Conservation (phyloP, 2,888 invertebrate species). For the Allacma fusca region DNA sequence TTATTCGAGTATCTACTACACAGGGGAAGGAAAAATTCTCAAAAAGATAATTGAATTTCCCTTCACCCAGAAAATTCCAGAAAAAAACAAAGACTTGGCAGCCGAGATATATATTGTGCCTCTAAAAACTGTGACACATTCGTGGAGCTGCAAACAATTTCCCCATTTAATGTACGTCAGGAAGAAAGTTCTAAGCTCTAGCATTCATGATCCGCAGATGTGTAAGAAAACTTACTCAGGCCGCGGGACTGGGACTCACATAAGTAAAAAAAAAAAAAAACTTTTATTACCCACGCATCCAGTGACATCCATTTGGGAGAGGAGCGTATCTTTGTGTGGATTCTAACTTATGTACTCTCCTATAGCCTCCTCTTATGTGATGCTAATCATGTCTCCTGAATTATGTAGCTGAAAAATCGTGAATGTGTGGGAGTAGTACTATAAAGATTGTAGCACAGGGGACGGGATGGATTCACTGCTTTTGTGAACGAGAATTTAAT, state of each 20-base stretch:
- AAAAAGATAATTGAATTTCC: conserved; percentile 11
- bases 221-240: not conserved
- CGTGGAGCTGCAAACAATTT: not conserved
- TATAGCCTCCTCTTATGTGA: not conserved
- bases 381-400: not conserved
- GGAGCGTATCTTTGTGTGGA: not conserved
- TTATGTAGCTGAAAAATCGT: not conserved
- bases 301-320: too few species aligned
- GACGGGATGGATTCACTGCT: not conserved
- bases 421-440: not conserved
- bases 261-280: not conserved
- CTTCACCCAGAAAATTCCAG: not conserved
- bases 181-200: not conserved
- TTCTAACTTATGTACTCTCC: not conserved
- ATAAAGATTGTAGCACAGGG: not conserved
- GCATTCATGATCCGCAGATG: not conserved
- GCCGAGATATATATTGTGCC: not conserved
- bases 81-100: not conserved
- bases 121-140: not conserved
- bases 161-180: not conserved
- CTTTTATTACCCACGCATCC: not conserved
- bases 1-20: too few species aligned
- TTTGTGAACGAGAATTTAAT: not conserved
- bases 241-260: not conserved
- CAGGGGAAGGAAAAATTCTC: too few species aligned